Base-by-base conservation (phyloP, 53 echinoderm and acorn worm species). In the Astropecten irregularis region DNA sequence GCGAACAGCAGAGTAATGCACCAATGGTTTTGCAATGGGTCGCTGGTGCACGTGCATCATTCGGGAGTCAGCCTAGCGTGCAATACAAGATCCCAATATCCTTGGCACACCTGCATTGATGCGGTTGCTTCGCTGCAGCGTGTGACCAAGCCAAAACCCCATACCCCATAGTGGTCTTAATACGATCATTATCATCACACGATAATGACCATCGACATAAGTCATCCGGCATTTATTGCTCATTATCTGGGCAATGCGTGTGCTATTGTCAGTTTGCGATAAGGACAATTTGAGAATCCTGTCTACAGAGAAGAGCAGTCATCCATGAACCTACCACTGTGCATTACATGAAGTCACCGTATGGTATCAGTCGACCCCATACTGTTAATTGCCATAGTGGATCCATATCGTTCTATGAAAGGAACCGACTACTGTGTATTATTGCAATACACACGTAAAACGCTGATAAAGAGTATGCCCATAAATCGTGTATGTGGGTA, bases 11-110 rank as follows among this genome's bases (percentile, higher is more conserved):
- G 77, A 61, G 77, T 30, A 77, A 77, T 61, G 77, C 77, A 61
- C 77, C 77, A 62, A 77, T 77, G 77, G 62, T 77, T 77, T 58
- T 77, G 77, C 61, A 77, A 77, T 34, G 77, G 76, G 77, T 55
- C 61, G 77, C 56, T 47, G 46, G 60, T 49, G 62, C 77, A 77
- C 77, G 77, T 77, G 77, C 60, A 14, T 77, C 60, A 60, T 77
- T 77, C 40, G 77, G 60, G 40, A 60, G 42, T 35, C 77, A 77
- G 47, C 61, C 46, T 77, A 77, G 77, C 77, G 77, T 77, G 62
- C 10, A 40, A 11, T 6, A 42, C 42, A 42, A 42, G 42, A 11
- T 21, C 52, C 7, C 29, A 59, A 61, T 36, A 5, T 46, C 48
- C 29, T 44, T 61, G 77, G 30, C 77, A 59, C 77, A 77, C 77